Evolutionary conservation across 2,888 invertebrate genomes (phyloP).

Genomic region (Lordiphosa fenestrarum): DNA sequence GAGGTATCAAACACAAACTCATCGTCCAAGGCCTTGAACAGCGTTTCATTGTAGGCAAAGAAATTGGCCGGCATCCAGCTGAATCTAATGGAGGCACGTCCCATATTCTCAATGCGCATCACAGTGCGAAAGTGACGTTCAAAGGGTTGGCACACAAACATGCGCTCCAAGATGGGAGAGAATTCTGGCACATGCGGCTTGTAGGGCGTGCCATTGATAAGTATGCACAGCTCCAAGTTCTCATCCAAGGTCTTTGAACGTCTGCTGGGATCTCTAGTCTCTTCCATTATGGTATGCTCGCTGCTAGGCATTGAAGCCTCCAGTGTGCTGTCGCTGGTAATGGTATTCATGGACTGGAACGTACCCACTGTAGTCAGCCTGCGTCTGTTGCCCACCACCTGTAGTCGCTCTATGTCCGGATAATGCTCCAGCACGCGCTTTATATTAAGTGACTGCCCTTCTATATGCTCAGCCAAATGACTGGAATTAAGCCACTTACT

Average conservation of each 20-base stretch:
- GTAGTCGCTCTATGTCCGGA: conserved; percentile 46
- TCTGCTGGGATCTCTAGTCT: neutral
- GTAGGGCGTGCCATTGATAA: conserved; percentile 47
- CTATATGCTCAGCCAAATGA: conserved; percentile 29
- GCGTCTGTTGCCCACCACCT: conserved; percentile 46
- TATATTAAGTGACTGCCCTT: conserved; percentile 30
- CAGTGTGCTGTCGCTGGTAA: conserved; percentile 6
- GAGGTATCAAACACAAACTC: conserved; percentile 65
- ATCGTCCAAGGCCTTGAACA: conserved; percentile 35
- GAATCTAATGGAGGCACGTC: conserved; percentile 41
- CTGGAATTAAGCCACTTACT: conserved; percentile 47
- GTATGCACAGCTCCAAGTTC: conserved; percentile 12
- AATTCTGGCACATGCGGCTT: conserved; percentile 29
- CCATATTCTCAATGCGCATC: conserved; percentile 65
- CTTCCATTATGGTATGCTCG: no score
- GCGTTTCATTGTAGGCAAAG: conserved; percentile 46
- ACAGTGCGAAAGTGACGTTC: conserved; percentile 50
- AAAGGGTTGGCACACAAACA: conserved; percentile 64
- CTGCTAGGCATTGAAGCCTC: neutral
- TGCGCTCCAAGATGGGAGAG: conserved; percentile 45
- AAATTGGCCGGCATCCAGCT: conserved; percentile 52
- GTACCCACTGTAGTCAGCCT: neutral
- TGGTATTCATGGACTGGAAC: conserved; percentile 12
- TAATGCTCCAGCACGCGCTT: conserved; percentile 41
- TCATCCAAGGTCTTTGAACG: neutral